Conservation (phyloP, 2,113 vertebrate species). For the Heloderma charlesbogerti region DNA sequence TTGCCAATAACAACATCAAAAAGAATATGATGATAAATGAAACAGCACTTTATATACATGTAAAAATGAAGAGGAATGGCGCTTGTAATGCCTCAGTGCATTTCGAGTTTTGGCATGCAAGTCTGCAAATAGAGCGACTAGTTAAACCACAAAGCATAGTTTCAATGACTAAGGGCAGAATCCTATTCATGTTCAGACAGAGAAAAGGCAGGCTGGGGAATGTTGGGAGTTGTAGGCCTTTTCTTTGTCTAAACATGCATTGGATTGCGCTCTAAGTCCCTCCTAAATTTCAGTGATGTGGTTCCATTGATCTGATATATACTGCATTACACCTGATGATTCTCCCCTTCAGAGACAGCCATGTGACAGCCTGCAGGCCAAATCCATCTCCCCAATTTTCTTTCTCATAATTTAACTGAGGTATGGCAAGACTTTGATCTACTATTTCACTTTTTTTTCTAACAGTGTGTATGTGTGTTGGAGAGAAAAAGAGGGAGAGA, state of each 20-base stretch:
- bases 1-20: slow-evolving; percentile 13
- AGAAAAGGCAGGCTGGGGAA: too few species aligned
- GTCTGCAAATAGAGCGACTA: neutral
- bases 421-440: too few species aligned
- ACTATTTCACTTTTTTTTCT: too few species aligned
- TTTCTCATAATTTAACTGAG: too few species aligned
- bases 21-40: neutral
- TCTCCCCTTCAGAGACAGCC: neutral
- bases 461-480: too few species aligned
- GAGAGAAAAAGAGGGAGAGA: too few species aligned
- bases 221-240: too few species aligned
- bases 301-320: neutral
- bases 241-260: too few species aligned
- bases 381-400: neutral
- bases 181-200: too few species aligned
- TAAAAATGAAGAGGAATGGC: neutral
- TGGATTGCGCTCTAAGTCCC: too few species aligned
- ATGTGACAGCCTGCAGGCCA: neutral
- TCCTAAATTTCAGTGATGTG: neutral
- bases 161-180: too few species aligned
- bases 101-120: neutral
- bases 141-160: neutral
- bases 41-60: neutral
- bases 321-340: neutral
- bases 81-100: neutral